Percentiles rank a stretch among this genome's conserved stretches.
phyloP scores from a whole-genome alignment of 1,140 invertebrate species.

The Armadillidium nasatum region DNA sequence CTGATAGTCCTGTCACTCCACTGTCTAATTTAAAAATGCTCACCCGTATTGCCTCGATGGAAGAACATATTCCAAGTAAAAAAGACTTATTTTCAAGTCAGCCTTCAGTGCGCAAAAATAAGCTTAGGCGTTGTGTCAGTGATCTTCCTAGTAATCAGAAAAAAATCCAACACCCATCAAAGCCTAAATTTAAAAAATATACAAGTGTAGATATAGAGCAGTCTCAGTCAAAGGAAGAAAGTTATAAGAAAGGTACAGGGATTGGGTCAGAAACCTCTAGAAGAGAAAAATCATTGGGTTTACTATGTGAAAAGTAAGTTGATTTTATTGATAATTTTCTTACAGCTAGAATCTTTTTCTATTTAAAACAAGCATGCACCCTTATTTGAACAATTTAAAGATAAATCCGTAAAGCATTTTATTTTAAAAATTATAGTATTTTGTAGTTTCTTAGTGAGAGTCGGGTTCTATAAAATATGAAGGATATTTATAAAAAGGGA shows the following conservation, averaged over 20 bases:
- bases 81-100: slow-evolving; percentile 28
- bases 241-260: slow-evolving; percentile 5
- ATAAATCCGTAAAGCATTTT: too few species aligned
- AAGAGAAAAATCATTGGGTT: slow-evolving; percentile 37
- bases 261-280: slow-evolving; percentile 29
- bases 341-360: neutral
- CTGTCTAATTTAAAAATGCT: slow-evolving; percentile 34
- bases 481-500: too few species aligned
- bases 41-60: slow-evolving; percentile 37
- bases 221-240: slow-evolving; percentile 18
- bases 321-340: neutral
- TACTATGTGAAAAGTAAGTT: slow-evolving; percentile 36
- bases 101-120: neutral
- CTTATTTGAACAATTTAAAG: too few species aligned
- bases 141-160: neutral
- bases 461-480: too few species aligned
- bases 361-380: too few species aligned
- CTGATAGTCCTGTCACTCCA: slow-evolving; percentile 30
- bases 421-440: too few species aligned
- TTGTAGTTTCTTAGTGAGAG: too few species aligned
- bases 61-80: slow-evolving; percentile 34
- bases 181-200: slow-evolving; percentile 14
- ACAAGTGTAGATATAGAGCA: slow-evolving; percentile 20
- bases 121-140: slow-evolving; percentile 25
- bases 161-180: neutral